Evolutionary conservation across 1,140 invertebrate species (phyloP).

Genomic region (Ostrea denselamellosa): DNA sequence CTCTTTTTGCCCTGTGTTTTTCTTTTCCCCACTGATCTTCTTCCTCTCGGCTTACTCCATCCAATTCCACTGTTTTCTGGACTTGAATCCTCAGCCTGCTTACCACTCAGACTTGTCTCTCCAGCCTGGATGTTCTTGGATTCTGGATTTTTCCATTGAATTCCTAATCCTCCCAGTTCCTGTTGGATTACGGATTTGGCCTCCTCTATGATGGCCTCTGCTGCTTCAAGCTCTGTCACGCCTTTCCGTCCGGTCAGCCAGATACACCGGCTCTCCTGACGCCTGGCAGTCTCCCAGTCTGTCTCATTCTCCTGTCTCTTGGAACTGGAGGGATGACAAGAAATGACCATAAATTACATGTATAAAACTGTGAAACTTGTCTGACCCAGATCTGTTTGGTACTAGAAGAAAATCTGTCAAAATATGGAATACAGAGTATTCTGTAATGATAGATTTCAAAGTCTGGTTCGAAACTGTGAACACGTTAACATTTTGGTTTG

Average conservation of each 20-base stretch:
- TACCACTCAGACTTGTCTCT: background rate
- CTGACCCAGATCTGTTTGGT: too few species aligned
- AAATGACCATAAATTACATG: too few species aligned
- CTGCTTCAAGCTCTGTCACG: constrained; percentile 90
- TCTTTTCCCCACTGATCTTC: constrained; percentile 13
- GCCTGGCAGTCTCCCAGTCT: constrained; percentile 84
- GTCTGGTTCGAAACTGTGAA: too few species aligned
- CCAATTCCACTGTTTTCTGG: background rate
- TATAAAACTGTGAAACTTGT: too few species aligned
- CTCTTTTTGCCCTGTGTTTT: constrained; percentile 5
- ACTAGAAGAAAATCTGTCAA: too few species aligned
- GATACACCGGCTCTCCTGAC: constrained; percentile 82
- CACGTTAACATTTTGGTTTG: too few species aligned
- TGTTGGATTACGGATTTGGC: constrained; percentile 82
- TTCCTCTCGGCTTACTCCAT: background rate
- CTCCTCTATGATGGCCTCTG: constrained; percentile 88
- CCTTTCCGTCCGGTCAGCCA: constrained; percentile 91
- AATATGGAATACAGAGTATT: too few species aligned
- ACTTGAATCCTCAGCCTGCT: background rate
- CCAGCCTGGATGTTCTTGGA: background rate
- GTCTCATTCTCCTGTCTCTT: constrained; percentile 87
- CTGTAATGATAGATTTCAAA: too few species aligned
- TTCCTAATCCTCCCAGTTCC: constrained; percentile 73
- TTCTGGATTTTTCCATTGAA: constrained; percentile 64
- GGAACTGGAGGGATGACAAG: constrained; percentile 78